Conservation (phyloP, 2,888 invertebrate species). For the Epinotia ramella region DNA sequence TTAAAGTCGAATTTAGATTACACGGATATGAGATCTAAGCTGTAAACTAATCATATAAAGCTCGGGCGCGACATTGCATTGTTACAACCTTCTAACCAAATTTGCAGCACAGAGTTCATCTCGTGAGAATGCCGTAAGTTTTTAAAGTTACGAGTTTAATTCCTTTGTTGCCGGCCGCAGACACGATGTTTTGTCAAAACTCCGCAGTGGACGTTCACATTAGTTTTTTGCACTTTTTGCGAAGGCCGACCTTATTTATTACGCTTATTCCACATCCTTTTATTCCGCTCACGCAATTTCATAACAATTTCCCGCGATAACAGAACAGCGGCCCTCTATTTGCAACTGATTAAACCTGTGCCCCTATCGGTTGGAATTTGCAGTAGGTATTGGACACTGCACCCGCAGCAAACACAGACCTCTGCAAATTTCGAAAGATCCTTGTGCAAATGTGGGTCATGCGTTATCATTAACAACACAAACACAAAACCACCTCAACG, state of each 20-base stretch:
- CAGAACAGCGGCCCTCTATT: constrained; percentile 65
- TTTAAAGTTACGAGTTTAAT: constrained; percentile 21
- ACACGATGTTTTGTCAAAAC: constrained; percentile 58
- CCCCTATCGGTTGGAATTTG: constrained; percentile 53
- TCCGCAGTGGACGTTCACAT: constrained; percentile 47
- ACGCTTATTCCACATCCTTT: constrained; percentile 22
- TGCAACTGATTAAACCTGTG: constrained; percentile 52
- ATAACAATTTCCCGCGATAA: constrained; percentile 65
- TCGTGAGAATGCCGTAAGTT: constrained; percentile 15
- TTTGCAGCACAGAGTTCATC: constrained; percentile 15
- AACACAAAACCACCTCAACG: constrained; percentile 77
- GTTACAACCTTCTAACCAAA: constrained; percentile 32
- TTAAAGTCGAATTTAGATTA: constrained; percentile 23
- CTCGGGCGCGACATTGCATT: constrained; percentile 17
- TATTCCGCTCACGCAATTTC: constrained; percentile 48
- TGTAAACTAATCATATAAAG: constrained; percentile 31
- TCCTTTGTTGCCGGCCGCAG: constrained; percentile 51
- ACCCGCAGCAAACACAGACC: constrained; percentile 51
- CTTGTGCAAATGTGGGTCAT: constrained; percentile 67
- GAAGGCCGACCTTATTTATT: constrained; percentile 57
- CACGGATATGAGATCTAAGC: neutral
- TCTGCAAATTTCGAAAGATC: constrained; percentile 61
- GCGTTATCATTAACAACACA: constrained; percentile 60
- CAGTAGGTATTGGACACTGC: constrained; percentile 54
- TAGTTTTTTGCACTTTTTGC: constrained; percentile 58